Conservation (phyloP, 2,888 invertebrate species). For the Mongoloraphidia duomilia region DNA sequence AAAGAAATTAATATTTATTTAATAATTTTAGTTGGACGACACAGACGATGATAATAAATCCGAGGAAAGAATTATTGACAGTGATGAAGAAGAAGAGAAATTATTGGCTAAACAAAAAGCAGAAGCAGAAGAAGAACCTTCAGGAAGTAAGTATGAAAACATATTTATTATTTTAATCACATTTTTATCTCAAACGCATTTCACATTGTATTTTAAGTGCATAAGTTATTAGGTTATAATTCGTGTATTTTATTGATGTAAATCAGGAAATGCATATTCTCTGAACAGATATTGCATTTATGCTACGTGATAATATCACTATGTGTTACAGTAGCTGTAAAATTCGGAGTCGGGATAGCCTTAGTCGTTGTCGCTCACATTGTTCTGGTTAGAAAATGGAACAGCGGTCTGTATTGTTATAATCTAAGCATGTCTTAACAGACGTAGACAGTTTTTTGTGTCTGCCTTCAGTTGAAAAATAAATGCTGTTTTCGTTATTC, state of each 20-base stretch:
- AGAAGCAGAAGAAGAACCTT: constrained; percentile 6
- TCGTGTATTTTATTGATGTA: constrained; percentile 15
- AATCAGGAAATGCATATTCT: constrained; percentile 30
- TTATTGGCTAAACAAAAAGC: constrained; percentile 6
- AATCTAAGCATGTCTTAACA: no score
- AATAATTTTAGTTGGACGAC: neutral
- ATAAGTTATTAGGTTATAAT: no score
- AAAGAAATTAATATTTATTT: neutral
- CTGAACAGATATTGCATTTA: neutral
- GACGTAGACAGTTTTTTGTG: no score
- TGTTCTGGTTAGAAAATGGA: constrained; percentile 65
- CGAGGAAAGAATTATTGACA: constrained; percentile 10
- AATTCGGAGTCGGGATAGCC: constrained; percentile 72
- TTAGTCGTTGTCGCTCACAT: constrained; percentile 73
- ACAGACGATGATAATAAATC: neutral
- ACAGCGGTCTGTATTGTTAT: constrained; percentile 48
- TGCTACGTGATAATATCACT: constrained; percentile 16
- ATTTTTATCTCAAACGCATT: no score
- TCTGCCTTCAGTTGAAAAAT: no score
- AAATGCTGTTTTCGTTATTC: no score
- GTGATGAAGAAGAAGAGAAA: constrained; percentile 9
- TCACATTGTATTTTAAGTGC: no score
- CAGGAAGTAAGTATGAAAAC: neutral
- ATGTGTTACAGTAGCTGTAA: constrained; percentile 73
- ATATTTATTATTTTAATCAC: no score